Evolutionary conservation across 2,113 vertebrate genomes (phyloP).

Genomic region (Murina feae): DNA sequence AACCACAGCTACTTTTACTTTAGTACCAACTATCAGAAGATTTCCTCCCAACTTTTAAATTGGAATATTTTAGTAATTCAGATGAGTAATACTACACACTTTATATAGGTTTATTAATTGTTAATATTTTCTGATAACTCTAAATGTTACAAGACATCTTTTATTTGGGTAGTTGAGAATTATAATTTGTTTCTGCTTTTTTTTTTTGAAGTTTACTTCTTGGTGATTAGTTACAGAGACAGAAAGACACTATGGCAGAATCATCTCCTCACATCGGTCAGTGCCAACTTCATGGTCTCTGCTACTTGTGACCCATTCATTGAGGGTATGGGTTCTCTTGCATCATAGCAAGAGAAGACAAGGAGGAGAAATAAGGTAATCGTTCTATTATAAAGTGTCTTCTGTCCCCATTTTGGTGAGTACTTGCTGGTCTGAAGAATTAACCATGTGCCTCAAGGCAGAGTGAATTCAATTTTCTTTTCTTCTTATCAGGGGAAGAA

Average conservation of each 20-base stretch:
- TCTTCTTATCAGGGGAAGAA: not conserved
- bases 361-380: not conserved
- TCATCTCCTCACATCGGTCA: not conserved
- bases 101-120: not conserved
- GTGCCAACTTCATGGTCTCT: not conserved
- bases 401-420: not conserved
- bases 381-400: not conserved
- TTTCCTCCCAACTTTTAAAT: not conserved
- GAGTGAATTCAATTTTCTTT: not conserved
- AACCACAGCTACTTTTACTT: not conserved
- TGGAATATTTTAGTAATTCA: constrained; percentile 18
- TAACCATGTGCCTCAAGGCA: not conserved
- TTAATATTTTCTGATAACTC: constrained; percentile 25
- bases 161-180: constrained; percentile 8
- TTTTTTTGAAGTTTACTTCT: constrained; percentile 14
- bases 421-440: constrained; percentile 33
- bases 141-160: not conserved
- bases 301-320: not conserved
- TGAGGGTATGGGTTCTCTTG: not conserved
- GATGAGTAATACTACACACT: not conserved
- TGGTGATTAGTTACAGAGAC: constrained; percentile 24
- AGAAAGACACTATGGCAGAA: not conserved
- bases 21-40: not conserved
- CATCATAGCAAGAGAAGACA: not conserved
- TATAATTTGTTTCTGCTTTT: not conserved